These are phyloP conservation scores for Hemichromis elongatus DNA, from an alignment of 2,113 vertebrate genomes.

Conservation along the genomic window DNA sequence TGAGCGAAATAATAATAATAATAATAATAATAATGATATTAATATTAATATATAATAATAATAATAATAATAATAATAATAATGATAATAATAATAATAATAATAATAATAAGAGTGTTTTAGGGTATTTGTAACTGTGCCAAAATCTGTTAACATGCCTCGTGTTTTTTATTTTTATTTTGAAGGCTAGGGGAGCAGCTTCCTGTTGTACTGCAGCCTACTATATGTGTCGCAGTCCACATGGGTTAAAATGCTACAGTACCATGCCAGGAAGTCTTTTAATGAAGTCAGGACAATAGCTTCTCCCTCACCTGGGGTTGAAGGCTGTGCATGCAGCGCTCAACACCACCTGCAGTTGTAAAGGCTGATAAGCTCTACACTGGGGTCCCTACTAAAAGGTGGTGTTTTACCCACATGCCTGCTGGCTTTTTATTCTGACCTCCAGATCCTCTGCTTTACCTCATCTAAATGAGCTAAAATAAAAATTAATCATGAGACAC, in stretches of 20 bases:
- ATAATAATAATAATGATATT: not conserved
- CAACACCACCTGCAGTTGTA: not conserved
- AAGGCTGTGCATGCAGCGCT: not conserved
- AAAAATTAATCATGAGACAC: not conserved
- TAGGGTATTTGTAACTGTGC: not conserved
- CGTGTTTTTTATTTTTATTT: constrained; percentile 35
- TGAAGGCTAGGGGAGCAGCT: not conserved
- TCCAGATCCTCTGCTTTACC: not conserved
- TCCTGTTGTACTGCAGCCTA: not conserved
- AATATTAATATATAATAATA: too few relatives aligned
- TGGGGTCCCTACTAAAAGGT: not conserved
- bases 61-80: too few relatives aligned
- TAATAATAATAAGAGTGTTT: constrained; percentile 2
- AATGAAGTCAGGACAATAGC: constrained; percentile 43
- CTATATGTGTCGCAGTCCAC: constrained; percentile 5
- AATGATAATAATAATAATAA: not conserved
- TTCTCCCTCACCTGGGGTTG: constrained; percentile 19
- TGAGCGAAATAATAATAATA: not conserved
- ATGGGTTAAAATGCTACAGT: constrained; percentile 11
- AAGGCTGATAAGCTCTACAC: not conserved
- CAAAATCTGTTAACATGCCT: constrained; percentile 24
- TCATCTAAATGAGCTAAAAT: not conserved
- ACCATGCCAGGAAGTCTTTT: constrained; percentile 11
- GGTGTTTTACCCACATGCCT: not conserved
- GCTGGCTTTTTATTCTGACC: not conserved